These are phyloP conservation scores for Drosophila pallidifrons DNA, from an alignment of 1,140 invertebrate genomes.

Conservation along the genomic window DNA sequence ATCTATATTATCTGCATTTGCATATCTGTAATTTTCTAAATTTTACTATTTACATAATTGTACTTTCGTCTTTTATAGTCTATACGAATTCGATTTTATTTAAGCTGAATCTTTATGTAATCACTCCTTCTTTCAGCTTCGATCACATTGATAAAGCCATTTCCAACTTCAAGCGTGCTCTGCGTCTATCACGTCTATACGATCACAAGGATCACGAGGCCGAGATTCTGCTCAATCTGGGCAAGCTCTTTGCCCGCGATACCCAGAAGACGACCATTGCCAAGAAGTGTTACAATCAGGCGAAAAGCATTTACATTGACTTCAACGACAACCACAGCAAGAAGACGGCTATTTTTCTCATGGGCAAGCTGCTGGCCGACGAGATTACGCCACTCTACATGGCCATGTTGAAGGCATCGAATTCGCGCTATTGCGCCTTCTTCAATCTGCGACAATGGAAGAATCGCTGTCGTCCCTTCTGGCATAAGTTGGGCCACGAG, in stretches of 20 bases:
- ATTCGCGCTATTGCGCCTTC: conserved; percentile 64
- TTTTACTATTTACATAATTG: too few species aligned
- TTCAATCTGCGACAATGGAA: conserved; percentile 78
- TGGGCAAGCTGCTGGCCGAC: conserved; percentile 75
- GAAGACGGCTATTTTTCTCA: conserved; percentile 67
- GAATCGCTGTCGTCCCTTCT: conserved; percentile 74
- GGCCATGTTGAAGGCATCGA: conserved; percentile 74
- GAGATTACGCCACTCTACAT: conserved; percentile 75
- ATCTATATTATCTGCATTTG: too few species aligned
- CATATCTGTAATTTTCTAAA: too few species aligned
- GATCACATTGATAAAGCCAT: conserved; percentile 57
- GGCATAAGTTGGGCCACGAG: conserved; percentile 60
- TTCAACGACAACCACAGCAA: conserved; percentile 66
- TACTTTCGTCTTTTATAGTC: too few species aligned
- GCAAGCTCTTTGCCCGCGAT: conserved; percentile 70
- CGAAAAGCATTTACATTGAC: conserved; percentile 75
- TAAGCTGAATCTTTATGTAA: not conserved
- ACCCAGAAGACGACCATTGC: conserved; percentile 53
- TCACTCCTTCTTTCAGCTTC: conserved; percentile 24
- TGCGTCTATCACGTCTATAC: conserved; percentile 56
- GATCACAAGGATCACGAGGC: conserved; percentile 55
- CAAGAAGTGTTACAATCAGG: conserved; percentile 71
- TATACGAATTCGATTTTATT: too few species aligned
- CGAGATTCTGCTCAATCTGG: conserved; percentile 58
- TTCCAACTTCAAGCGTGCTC: conserved; percentile 56